phyloP scores from a whole-genome alignment of 2,113 vertebrate species.

The Phrynocephalus versicolor region DNA sequence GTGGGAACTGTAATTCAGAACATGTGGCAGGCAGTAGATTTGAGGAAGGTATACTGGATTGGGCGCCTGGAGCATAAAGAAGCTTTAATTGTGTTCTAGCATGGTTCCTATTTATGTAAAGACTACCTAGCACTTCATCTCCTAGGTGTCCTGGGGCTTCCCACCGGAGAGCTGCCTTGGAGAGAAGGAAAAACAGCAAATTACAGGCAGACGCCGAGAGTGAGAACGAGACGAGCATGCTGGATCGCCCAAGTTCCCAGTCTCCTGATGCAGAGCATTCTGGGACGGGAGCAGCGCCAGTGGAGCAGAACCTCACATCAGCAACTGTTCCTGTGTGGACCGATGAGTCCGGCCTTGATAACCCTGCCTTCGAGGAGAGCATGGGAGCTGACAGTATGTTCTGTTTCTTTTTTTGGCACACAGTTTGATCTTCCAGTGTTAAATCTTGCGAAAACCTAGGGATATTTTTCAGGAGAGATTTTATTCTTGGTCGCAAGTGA shows the following conservation, averaged over 20 bases:
- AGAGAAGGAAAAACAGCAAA: slow-evolving; percentile 75
- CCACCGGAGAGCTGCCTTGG: slow-evolving; percentile 81
- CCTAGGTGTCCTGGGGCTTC: slow-evolving; percentile 91
- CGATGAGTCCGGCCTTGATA: slow-evolving; percentile 88
- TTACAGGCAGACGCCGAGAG: slow-evolving; percentile 70
- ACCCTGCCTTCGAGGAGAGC: slow-evolving; percentile 92
- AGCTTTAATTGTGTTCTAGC: not conserved
- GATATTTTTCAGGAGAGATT: slow-evolving; percentile 26
- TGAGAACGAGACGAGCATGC: slow-evolving; percentile 68
- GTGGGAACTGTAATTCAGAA: not conserved
- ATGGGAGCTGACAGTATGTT: slow-evolving; percentile 87
- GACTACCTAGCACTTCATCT: not conserved
- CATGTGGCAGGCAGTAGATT: not conserved
- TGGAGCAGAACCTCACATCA: slow-evolving; percentile 67
- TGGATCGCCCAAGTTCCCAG: slow-evolving; percentile 74
- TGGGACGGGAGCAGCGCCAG: slow-evolving; percentile 57
- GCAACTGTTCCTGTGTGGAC: slow-evolving; percentile 78
- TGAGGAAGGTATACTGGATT: not conserved
- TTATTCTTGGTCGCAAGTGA: not conserved
- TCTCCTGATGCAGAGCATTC: slow-evolving; percentile 68
- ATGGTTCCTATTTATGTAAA: slow-evolving; percentile 22
- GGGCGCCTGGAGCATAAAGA: not conserved
- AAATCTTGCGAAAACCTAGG: slow-evolving; percentile 22
- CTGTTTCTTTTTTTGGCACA: not conserved
- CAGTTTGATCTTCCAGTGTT: slow-evolving; percentile 1